phyloP scores from a whole-genome alignment of 2,113 vertebrate genomes.

The Archilochus colubris region DNA sequence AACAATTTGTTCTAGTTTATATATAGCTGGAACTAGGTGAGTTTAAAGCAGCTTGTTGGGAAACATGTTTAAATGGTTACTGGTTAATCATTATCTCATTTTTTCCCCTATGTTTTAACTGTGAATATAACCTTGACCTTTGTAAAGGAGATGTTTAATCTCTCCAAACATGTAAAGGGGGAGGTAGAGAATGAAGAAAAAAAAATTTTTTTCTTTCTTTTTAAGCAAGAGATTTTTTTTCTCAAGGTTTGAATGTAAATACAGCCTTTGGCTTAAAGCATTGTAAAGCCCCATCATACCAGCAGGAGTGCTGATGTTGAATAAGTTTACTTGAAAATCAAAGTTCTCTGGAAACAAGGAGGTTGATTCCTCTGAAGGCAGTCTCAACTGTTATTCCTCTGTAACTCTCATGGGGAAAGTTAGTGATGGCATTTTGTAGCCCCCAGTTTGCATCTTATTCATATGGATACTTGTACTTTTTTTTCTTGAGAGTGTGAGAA shows the following conservation, averaged over 20 bases:
- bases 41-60: conserved; percentile 40
- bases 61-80: conserved; percentile 37
- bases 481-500: not conserved
- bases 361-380: not conserved
- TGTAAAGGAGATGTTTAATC: conserved; percentile 8
- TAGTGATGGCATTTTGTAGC: not conserved
- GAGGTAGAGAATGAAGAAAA: not conserved
- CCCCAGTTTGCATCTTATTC: not conserved
- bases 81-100: conserved; percentile 53
- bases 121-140: conserved; percentile 49
- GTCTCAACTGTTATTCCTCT: not conserved
- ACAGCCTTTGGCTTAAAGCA: not conserved
- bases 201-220: not conserved
- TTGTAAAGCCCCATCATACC: not conserved
- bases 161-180: not conserved
- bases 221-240: not conserved
- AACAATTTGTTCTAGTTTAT: conserved; percentile 30
- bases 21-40: not conserved
- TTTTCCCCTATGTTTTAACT: conserved; percentile 7
- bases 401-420: not conserved
- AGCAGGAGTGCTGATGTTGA: not conserved
- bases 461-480: not conserved
- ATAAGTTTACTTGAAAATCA: not conserved
- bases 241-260: not conserved
- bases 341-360: not conserved